Percentiles rank a stretch among this genome's conserved stretches.
These are phyloP conservation scores for Eudemis profundana DNA, from an alignment of 2,888 invertebrate species.

Conservation along the genomic window DNA sequence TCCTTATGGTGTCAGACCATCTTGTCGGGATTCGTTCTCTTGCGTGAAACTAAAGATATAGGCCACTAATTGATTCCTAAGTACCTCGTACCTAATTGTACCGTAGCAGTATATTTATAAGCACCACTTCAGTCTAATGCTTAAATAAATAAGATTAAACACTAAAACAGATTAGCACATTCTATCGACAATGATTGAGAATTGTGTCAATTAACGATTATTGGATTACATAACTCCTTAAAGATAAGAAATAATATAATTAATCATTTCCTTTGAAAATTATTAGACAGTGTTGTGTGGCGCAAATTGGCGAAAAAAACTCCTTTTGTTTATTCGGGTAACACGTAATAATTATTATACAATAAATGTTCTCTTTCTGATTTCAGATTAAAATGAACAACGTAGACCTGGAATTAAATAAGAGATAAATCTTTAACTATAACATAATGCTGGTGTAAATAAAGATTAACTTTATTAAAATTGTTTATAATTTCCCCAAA, in stretches of 20 bases:
- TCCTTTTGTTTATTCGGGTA: no score
- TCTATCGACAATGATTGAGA: constrained; percentile 34
- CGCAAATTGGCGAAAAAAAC: no score
- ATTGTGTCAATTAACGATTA: constrained; percentile 23
- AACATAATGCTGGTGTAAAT: constrained; percentile 1
- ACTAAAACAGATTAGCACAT: not conserved
- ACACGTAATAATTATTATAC: no score
- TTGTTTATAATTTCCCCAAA: not conserved
- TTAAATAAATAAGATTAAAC: not conserved
- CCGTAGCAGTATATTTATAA: no score
- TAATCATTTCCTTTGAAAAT: constrained; percentile 7
- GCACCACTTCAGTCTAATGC: not conserved
- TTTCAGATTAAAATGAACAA: constrained; percentile 33
- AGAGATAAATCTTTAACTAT: constrained; percentile 18
- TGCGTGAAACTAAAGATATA: no score
- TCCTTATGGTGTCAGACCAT: no score
- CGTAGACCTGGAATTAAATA: constrained; percentile 32
- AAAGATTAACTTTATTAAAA: not conserved
- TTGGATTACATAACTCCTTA: not conserved
- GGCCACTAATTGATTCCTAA: no score
- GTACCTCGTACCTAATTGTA: no score
- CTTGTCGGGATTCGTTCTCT: no score
- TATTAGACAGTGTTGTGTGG: constrained; percentile 2
- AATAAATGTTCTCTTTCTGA: not conserved
- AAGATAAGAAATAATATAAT: not conserved